Percentiles rank a stretch among this genome's conserved stretches.
phyloP scores from a whole-genome alignment of 2,888 invertebrate species.

The Agrotis exclamationis region DNA sequence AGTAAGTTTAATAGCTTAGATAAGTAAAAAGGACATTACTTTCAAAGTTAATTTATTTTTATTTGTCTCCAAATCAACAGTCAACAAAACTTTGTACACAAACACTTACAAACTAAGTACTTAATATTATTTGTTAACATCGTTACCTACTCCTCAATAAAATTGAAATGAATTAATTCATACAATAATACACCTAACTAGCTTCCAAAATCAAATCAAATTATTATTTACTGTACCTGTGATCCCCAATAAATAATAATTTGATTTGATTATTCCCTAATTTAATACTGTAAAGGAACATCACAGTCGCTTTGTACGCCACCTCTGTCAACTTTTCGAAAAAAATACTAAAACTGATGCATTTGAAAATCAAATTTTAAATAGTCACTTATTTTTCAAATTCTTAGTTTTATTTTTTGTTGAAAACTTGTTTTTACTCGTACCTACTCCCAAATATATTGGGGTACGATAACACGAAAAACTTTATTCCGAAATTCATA shows the following conservation, averaged over 20 bases:
- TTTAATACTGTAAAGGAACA: conserved; percentile 86
- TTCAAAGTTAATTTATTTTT: conserved; percentile 54
- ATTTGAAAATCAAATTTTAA: neutral
- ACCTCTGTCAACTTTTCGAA: conserved; percentile 37
- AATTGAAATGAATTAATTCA: conserved; percentile 32
- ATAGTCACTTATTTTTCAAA: neutral
- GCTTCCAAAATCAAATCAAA: too few relatives aligned
- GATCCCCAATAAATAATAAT: too few relatives aligned
- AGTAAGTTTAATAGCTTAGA: neutral
- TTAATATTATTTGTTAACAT: conserved; percentile 65
- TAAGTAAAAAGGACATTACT: conserved; percentile 19
- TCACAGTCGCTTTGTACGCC: conserved; percentile 81
- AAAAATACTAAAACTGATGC: neutral
- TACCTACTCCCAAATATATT: too few relatives aligned
- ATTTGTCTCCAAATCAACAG: conserved; percentile 68
- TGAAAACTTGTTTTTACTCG: neutral
- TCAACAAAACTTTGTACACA: conserved; percentile 82
- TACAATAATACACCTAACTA: conserved; percentile 62
- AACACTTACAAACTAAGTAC: conserved; percentile 67
- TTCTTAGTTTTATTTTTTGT: neutral
- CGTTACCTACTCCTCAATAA: conserved; percentile 46
- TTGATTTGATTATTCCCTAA: too few relatives aligned
- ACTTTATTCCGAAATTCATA: too few relatives aligned
- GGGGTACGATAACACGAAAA: too few relatives aligned
- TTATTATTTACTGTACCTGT: too few relatives aligned